Base-by-base conservation (phyloP, 2,888 invertebrate genomes). In the Melinaea marsaeus region DNA sequence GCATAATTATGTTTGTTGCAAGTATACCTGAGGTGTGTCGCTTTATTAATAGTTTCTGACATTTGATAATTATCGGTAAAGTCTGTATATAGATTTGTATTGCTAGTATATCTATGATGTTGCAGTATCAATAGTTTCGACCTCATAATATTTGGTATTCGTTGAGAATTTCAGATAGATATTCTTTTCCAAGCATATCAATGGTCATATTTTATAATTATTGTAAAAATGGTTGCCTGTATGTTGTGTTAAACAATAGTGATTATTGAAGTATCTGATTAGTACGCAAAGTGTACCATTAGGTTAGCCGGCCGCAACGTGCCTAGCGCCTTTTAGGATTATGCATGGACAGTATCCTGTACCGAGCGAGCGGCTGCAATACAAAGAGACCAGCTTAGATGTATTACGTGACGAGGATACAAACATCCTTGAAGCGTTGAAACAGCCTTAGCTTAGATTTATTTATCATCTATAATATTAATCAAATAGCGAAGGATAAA, bases 311-410 rank as follows among this genome's bases (percentile, higher is more conserved):
- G 74, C 73, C 68, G 74, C 72, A 66, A 74, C 70, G 70, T 74
- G 74, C 58, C 70, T 73, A 75, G 75, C 74, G 72, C 83, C 82
- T 80, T 85, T 83, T 85, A 73, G 69, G 79, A 78, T 79, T 72
- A 75, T 74, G 78, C 79, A 82, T 80, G 77, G 77, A 75, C 79
- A 72, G 82, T 82, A 82, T 87, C 84, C 85, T 85, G 84, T 79
- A 68, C 71, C 65, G 83, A 78, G 70, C 72, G 67, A 73, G 69
- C 74, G 72, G 75, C 79, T 79, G 79, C 77, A 76, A 78, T 82
- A 81, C 85, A 83, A 83, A 84, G 81, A 75, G 80, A 76, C 77
- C 74, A 79, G 71, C 78, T 76, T 74, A 79, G 79, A 79, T 78
- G 74, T 71, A 70, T 67, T 70, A 78, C 86, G 85, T 86, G 86